Conservation (phyloP, 2,888 invertebrate species). For the Clepsis dumicolana region DNA sequence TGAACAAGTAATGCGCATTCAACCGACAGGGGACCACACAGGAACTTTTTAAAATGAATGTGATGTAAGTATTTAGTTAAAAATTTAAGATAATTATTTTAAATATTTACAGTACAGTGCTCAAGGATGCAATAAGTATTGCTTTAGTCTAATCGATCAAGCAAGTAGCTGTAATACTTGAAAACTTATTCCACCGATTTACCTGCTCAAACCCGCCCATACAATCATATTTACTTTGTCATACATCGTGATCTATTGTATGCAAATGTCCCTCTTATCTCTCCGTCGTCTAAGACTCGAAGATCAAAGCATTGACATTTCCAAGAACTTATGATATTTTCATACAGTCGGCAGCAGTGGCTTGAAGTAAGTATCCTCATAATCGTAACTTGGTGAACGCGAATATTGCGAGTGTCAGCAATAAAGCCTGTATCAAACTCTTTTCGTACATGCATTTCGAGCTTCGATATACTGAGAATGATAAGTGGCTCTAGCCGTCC, state of each 20-base stretch:
- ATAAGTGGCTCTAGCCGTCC: no score
- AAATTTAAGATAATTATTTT: no score
- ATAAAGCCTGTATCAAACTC: no score
- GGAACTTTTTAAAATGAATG: no score
- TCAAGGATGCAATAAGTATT: no score
- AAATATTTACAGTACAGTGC: no score
- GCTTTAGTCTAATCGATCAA: neutral
- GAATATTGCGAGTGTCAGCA: no score
- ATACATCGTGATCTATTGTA: constrained; percentile 28
- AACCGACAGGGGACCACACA: no score
- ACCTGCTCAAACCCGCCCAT: constrained; percentile 3
- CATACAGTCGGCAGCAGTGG: constrained; percentile 4
- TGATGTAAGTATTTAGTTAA: no score
- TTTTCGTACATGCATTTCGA: no score
- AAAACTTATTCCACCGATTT: neutral
- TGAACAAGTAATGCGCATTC: neutral
- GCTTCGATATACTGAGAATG: no score
- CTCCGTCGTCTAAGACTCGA: neutral
- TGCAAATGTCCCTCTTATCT: constrained; percentile 21
- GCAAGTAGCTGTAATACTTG: neutral
- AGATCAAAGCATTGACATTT: neutral
- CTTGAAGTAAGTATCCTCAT: no score
- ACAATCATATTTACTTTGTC: neutral
- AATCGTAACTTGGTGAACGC: neutral
- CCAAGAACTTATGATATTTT: constrained; percentile 13